Percentiles rank a stretch among this genome's conserved stretches.
phyloP scores from a whole-genome alignment of 2,797 vertebrate species.

The Oryzias sinensis region DNA sequence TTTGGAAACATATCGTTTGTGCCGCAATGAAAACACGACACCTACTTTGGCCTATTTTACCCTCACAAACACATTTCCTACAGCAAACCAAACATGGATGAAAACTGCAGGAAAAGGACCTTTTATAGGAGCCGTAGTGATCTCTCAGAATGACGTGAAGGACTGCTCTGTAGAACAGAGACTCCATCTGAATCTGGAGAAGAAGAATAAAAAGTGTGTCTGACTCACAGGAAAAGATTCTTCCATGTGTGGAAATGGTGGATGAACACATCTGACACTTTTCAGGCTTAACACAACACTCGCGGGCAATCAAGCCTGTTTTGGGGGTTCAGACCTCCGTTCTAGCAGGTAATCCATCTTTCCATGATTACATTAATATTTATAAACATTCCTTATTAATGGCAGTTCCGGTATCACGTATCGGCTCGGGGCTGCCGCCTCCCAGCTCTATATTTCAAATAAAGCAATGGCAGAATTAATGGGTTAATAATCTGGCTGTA shows the following conservation, averaged over 20 bases:
- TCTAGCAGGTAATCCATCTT: constrained; percentile 55
- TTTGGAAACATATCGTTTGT: constrained; percentile 15
- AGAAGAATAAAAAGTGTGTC: constrained; percentile 28
- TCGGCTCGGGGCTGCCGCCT: constrained; percentile 43
- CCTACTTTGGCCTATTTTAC: constrained; percentile 11
- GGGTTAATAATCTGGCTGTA: constrained; percentile 31
- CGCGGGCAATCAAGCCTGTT: constrained; percentile 52
- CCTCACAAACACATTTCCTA: constrained; percentile 12
- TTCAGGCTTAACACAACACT: constrained; percentile 36
- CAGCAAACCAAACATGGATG: neutral
- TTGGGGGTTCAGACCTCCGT: constrained; percentile 20
- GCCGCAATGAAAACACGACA: constrained; percentile 5
- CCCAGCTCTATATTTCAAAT: constrained; percentile 37
- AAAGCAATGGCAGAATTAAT: constrained; percentile 50
- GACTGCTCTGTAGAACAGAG: constrained; percentile 94
- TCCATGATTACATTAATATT: constrained; percentile 74
- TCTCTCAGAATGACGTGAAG: constrained; percentile 94
- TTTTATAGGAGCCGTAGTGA: constrained; percentile 85
- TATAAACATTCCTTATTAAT: constrained; percentile 71
- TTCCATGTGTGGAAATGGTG: constrained; percentile 2
- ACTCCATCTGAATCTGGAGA: constrained; percentile 90
- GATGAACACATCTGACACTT: constrained; percentile 52
- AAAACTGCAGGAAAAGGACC: constrained; percentile 72
- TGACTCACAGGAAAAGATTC: neutral
- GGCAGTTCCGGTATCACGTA: constrained; percentile 37